Conservation (phyloP, 2,888 invertebrate genomes). For the Yponomeuta malinellus region DNA sequence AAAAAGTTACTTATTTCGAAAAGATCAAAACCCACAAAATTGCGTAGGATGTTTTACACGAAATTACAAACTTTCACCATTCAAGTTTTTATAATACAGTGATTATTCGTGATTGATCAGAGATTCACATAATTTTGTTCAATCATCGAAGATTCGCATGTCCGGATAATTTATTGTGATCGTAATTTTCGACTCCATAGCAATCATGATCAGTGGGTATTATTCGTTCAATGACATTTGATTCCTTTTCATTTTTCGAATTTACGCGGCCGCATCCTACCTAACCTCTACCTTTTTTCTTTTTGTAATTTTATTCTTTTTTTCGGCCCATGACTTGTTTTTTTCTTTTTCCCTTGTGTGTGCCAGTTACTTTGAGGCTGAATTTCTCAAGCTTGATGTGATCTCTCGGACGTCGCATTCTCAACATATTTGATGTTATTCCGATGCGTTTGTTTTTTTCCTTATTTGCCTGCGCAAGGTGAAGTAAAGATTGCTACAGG, state of each 20-base stretch:
- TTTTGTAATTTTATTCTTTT: constrained; percentile 32
- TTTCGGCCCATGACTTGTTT: constrained; percentile 19
- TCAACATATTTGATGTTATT: constrained; percentile 70
- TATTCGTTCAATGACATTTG: constrained; percentile 49
- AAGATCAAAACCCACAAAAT: background rate
- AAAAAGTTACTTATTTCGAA: background rate
- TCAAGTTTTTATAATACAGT: background rate
- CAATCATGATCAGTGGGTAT: background rate
- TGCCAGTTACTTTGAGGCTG: constrained; percentile 61
- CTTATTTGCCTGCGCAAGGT: constrained; percentile 27
- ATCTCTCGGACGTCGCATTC: constrained; percentile 68
- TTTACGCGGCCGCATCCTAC: constrained; percentile 60
- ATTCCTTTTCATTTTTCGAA: constrained; percentile 66
- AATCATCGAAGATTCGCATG: background rate
- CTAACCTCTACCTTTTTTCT: constrained; percentile 45
- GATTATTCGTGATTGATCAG: background rate
- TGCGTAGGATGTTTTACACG: background rate
- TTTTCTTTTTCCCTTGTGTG: constrained; percentile 50
- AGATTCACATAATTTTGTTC: background rate
- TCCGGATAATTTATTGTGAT: background rate
- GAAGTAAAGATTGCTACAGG: constrained; percentile 54
- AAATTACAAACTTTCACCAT: background rate
- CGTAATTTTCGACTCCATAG: constrained; percentile 2
- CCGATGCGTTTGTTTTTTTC: constrained; percentile 37
- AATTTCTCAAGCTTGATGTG: constrained; percentile 59